Evolutionary conservation across 2,113 vertebrate genomes (phyloP), one percentile per base, ranked within the genome.

Genomic region (Menura novaehollandiae): DNA sequence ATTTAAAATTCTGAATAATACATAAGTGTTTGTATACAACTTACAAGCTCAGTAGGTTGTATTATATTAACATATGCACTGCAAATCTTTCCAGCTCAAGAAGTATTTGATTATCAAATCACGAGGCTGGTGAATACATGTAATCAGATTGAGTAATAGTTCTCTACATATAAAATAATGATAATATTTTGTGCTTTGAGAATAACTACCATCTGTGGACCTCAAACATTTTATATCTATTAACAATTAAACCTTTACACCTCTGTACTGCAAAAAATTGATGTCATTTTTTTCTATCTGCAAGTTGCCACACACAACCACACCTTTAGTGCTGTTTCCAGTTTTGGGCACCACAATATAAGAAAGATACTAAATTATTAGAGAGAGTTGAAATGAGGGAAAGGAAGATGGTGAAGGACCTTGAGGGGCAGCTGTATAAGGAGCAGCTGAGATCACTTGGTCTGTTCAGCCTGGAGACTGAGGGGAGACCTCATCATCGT

Each of bases 1-100:
- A 85, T 93, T 94, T 71, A 96, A 89, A 91, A 15, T 23, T 67
- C 52, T 97, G 95, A 96, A 95, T 96, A 95, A 96, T 96, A 56
- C 49, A 94, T 93, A 77, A 87, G 76, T 92, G 63, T 91, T 95
- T 94, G 37, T 67, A 74, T 60, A 91, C 76, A 89, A 80, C 27
- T 85, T 93, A 83, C 47, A 85, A 72, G 63, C 85, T 85, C 8
- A 1, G 63, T 74, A 94, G 56, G 37, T 82, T 89, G 47, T 18
- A 85, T 95, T 85, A 59, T 92, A 63, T 75, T 93, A 97, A 85
- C 64, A 95, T 52, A 89, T 88, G 51, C 37, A 80, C 64, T 83
- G 63, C 28, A 71, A 74, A 80, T 72, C 87, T 89, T 94, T 94
- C 53, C 76, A 91, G 72, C 81, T 96, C 69, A 89, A 86, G 58